Evolutionary conservation across 2,113 vertebrate species (phyloP).

Genomic region (Henicopernis longicauda): DNA sequence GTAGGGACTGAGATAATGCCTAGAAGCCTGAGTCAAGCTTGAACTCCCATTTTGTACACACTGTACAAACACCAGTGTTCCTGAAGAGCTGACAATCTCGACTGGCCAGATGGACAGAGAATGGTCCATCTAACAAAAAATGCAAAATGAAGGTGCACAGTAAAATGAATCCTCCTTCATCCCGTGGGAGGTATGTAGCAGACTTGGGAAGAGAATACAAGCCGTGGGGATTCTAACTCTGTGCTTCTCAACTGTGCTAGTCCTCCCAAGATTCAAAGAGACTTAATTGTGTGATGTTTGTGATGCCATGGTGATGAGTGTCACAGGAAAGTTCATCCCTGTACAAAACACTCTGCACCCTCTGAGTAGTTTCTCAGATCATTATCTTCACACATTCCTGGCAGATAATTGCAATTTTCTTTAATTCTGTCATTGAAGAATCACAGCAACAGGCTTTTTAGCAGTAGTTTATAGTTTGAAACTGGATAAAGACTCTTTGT

Average conservation of each 20-base stretch:
- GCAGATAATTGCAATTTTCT: constrained; percentile 50
- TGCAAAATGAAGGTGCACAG: neutral
- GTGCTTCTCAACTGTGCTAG: neutral
- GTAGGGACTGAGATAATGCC: neutral
- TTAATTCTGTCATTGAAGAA: constrained; percentile 36
- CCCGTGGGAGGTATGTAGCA: neutral
- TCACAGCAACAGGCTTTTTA: neutral
- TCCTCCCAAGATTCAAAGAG: neutral
- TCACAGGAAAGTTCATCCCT: constrained; percentile 8
- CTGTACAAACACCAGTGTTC: neutral
- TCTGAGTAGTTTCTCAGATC: constrained; percentile 10
- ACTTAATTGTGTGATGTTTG: neutral
- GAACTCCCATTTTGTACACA: neutral
- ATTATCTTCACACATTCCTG: constrained; percentile 37
- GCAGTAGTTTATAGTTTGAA: neutral
- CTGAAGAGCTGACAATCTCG: neutral
- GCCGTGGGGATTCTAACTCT: neutral
- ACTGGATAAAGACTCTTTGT: constrained; percentile 32
- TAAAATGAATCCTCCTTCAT: neutral
- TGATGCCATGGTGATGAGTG: constrained; percentile 21
- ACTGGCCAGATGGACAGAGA: neutral
- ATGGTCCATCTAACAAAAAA: neutral
- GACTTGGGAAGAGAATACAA: neutral
- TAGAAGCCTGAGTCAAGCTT: neutral
- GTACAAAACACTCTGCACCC: neutral